phyloP scores from a whole-genome alignment of 2,888 invertebrate genomes.

The Drosophila neotestacea region DNA sequence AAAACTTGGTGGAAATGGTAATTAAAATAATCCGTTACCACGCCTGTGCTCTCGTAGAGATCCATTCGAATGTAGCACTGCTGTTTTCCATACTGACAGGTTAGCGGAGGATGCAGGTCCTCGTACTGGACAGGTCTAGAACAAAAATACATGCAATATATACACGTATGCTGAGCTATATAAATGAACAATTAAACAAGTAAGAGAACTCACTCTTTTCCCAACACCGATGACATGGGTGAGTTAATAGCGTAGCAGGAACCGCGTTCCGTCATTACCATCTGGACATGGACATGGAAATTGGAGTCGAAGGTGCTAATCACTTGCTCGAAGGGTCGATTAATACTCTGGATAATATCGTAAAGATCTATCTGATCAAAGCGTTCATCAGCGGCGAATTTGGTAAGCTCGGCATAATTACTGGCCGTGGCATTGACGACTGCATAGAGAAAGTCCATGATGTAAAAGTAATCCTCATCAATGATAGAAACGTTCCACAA shows the following conservation, averaged over 20 bases:
- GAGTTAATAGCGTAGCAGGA: slow-evolving; percentile 89
- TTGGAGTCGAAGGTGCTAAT: slow-evolving; percentile 74
- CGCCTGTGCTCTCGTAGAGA: slow-evolving; percentile 82
- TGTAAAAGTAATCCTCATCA: slow-evolving; percentile 85
- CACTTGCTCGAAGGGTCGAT: slow-evolving; percentile 78
- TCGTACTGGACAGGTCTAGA: slow-evolving; percentile 62
- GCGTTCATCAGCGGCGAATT: slow-evolving; percentile 84
- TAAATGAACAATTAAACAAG: background rate
- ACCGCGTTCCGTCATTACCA: slow-evolving; percentile 89
- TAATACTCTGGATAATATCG: slow-evolving; percentile 77
- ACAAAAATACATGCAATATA: background rate
- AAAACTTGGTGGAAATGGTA: no score
- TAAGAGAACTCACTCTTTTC: slow-evolving; percentile 61
- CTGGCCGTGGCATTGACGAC: slow-evolving; percentile 86
- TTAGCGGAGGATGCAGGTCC: slow-evolving; percentile 59
- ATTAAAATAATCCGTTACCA: slow-evolving; percentile 58
- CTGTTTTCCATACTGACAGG: slow-evolving; percentile 83
- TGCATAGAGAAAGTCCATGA: slow-evolving; percentile 85
- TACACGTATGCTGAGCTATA: no score
- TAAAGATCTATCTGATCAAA: slow-evolving; percentile 85
- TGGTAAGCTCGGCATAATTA: slow-evolving; percentile 84
- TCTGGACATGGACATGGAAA: slow-evolving; percentile 70
- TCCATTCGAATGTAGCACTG: slow-evolving; percentile 84
- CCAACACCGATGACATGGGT: slow-evolving; percentile 76
- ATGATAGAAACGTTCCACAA: slow-evolving; percentile 85